Percentiles rank a stretch among this genome's conserved stretches.
phyloP scores from a whole-genome alignment of 1,140 invertebrate genomes.

The Aphaenogaster ashmeadi region DNA sequence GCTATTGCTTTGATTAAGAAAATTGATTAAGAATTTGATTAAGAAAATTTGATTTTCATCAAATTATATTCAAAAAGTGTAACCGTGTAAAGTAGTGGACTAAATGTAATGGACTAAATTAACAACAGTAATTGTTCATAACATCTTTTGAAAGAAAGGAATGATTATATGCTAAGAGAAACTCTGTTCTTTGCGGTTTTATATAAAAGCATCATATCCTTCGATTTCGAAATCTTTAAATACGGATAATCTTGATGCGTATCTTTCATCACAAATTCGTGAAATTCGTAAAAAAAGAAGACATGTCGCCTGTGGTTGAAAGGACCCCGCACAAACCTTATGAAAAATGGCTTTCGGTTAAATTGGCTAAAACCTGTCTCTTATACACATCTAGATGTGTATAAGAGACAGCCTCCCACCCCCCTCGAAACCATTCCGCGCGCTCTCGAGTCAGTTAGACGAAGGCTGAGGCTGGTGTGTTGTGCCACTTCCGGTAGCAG shows the following conservation, averaged over 20 bases:
- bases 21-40: background rate
- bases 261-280: background rate
- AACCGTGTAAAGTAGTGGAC: background rate
- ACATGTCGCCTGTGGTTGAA: background rate
- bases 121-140: background rate
- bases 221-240: background rate
- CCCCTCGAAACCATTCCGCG: background rate
- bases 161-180: background rate
- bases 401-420: too few relatives aligned
- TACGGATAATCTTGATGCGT: conserved; percentile 25
- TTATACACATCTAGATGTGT: too few relatives aligned
- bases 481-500: conserved; percentile 79
- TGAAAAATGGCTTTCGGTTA: too few relatives aligned
- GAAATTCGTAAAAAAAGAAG: background rate
- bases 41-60: background rate
- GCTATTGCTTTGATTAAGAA: background rate
- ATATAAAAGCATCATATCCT: background rate
- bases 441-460: conserved; percentile 57
- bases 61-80: background rate
- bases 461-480: conserved; percentile 75
- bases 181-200: background rate
- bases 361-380: too few relatives aligned
- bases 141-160: background rate
- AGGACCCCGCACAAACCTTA: too few relatives aligned
- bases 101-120: background rate